Conservation (phyloP, 2,113 vertebrate species). For the Perca flavescens region DNA sequence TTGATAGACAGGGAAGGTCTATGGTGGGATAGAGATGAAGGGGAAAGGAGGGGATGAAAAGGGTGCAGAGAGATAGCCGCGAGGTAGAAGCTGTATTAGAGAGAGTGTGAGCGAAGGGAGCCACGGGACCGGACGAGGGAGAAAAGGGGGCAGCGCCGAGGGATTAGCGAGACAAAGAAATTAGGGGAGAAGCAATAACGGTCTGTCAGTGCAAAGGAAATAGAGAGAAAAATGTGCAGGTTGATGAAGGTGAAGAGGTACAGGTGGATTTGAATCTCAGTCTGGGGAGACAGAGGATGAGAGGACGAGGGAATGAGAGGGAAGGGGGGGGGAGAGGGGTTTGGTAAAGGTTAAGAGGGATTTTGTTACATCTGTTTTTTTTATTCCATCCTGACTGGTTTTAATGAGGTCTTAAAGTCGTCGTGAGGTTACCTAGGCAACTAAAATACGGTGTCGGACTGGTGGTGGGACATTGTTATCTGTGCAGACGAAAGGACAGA, state of each 20-base stretch:
- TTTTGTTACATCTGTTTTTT: constrained; percentile 69
- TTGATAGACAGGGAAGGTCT: constrained; percentile 69
- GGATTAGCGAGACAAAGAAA: constrained; percentile 61
- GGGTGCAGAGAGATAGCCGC: constrained; percentile 43
- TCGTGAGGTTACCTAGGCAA: constrained; percentile 78
- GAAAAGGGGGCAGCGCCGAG: constrained; percentile 20
- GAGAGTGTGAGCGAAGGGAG: constrained; percentile 42
- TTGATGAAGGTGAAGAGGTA: constrained; percentile 66
- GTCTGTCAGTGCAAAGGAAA: constrained; percentile 42
- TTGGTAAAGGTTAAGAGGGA: constrained; percentile 76
- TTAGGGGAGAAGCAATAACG: constrained; percentile 47
- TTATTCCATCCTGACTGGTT: constrained; percentile 66
- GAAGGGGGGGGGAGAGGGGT: constrained; percentile 11
- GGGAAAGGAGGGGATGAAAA: constrained; percentile 56
- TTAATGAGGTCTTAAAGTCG: constrained; percentile 75
- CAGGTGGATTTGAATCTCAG: constrained; percentile 61
- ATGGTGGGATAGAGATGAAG: constrained; percentile 66
- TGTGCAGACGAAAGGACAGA: constrained; percentile 40
- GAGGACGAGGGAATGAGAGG: neutral
- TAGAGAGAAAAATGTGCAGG: constrained; percentile 42
- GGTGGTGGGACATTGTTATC: constrained; percentile 54
- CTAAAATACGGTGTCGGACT: constrained; percentile 54
- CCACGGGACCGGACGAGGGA: constrained; percentile 8
- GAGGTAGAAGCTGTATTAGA: constrained; percentile 54
- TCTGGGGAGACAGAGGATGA: constrained; percentile 50